Percentiles rank a stretch among this genome's conserved stretches.
Conservation (phyloP, 2,888 invertebrate genomes). For the Deroplatys truncata region DNA sequence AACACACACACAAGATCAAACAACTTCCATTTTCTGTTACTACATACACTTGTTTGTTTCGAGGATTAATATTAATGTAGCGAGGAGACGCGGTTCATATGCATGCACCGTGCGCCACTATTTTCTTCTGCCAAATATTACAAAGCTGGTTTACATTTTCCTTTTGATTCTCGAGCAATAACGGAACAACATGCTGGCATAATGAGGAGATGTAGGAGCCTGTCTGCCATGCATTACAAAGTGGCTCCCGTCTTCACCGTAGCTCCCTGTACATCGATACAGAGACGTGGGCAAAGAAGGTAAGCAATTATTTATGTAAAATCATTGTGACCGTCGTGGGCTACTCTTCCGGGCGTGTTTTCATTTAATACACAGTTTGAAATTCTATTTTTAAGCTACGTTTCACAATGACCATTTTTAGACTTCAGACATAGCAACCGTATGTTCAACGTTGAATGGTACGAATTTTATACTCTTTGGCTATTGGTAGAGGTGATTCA, state of each 20-base stretch:
- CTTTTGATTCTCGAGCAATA: neutral
- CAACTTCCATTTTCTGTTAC: neutral
- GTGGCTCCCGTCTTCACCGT: neutral
- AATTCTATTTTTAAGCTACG: no score
- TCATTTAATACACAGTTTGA: no score
- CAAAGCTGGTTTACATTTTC: neutral
- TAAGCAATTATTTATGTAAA: no score
- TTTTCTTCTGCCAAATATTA: neutral
- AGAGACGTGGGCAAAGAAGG: no score
- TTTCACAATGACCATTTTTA: no score
- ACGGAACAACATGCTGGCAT: neutral
- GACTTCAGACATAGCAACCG: no score
- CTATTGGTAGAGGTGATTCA: no score
- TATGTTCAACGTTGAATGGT: no score
- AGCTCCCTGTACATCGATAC: neutral
- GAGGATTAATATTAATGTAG: neutral
- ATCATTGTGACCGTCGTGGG: no score
- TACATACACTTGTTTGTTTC: neutral
- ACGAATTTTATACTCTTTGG: no score
- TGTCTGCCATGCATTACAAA: neutral
- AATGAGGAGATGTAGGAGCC: neutral
- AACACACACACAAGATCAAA: neutral
- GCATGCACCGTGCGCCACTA: neutral
- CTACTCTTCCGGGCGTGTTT: no score
- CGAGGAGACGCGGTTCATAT: neutral